A percentile compares a stretch with the other conserved stretches of the same genome.
These are phyloP conservation scores for Leucoraja ocellata DNA, from an alignment of 2,797 vertebrate species.

Conservation along the genomic window DNA sequence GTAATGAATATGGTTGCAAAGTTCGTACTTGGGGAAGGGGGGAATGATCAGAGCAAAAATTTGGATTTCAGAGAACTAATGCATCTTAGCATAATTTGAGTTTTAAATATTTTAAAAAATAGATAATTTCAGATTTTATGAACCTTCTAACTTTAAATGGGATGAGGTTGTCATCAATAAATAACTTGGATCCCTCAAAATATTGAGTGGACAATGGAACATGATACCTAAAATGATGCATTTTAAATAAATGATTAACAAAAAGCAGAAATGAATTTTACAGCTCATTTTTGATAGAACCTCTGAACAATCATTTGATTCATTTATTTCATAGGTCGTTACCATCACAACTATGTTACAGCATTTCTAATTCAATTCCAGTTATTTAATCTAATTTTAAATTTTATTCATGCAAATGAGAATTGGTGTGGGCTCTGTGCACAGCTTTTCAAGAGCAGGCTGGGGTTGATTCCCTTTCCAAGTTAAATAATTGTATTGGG, in stretches of 20 bases:
- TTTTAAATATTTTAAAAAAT: not conserved
- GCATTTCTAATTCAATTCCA: not conserved
- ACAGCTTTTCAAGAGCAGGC: not conserved
- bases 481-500: not conserved
- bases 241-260: not conserved
- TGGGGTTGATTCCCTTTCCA: conserved; percentile 6
- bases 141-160: not conserved
- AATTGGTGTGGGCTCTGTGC: not conserved
- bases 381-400: conserved; percentile 10
- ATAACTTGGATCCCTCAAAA: not conserved
- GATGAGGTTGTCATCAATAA: not conserved
- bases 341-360: not conserved
- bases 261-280: not conserved
- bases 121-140: not conserved
- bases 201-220: not conserved
- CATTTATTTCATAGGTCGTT: not conserved
- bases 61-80: not conserved
- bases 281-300: conserved; percentile 13
- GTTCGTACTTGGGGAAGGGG: not conserved
- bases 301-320: not conserved
- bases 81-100: not conserved
- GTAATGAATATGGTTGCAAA: conserved; percentile 20
- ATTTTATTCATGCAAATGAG: not conserved
- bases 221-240: not conserved
- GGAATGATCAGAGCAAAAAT: not conserved